Percentiles rank a stretch among this genome's conserved stretches.
phyloP scores from a whole-genome alignment of 2,113 vertebrate genomes.

The Apteryx owenii region DNA sequence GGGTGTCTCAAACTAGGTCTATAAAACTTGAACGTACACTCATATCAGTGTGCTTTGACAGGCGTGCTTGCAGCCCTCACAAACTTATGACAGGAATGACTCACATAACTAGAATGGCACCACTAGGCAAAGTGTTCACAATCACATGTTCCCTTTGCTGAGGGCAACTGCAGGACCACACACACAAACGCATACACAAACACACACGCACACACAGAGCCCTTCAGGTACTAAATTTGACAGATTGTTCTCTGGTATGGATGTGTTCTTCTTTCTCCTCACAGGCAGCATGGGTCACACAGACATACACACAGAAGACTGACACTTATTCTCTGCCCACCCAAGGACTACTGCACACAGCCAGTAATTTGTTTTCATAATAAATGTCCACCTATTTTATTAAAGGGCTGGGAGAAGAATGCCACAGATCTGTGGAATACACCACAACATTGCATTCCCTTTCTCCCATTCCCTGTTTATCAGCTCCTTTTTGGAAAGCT shows the following conservation, averaged over 20 bases:
- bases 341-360: background rate
- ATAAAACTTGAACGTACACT: background rate
- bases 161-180: background rate
- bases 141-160: background rate
- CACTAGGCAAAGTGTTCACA: background rate
- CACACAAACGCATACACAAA: background rate
- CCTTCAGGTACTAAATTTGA: background rate
- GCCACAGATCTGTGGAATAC: background rate
- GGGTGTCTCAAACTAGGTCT: background rate
- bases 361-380: slow-evolving; percentile 55
- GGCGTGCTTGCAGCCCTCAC: background rate
- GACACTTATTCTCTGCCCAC: background rate
- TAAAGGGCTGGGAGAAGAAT: slow-evolving; percentile 6
- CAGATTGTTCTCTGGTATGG: background rate
- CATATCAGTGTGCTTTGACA: background rate
- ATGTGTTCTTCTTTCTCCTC: background rate
- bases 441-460: background rate
- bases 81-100: fast-evolving
- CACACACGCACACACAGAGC: background rate
- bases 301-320: background rate
- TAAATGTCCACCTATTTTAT: slow-evolving; percentile 53
- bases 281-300: background rate
- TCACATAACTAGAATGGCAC: background rate
- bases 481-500: slow-evolving; percentile 28
- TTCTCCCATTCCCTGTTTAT: background rate